phyloP scores from a whole-genome alignment of 2,797 vertebrate genomes.

The Champsocephalus esox region DNA sequence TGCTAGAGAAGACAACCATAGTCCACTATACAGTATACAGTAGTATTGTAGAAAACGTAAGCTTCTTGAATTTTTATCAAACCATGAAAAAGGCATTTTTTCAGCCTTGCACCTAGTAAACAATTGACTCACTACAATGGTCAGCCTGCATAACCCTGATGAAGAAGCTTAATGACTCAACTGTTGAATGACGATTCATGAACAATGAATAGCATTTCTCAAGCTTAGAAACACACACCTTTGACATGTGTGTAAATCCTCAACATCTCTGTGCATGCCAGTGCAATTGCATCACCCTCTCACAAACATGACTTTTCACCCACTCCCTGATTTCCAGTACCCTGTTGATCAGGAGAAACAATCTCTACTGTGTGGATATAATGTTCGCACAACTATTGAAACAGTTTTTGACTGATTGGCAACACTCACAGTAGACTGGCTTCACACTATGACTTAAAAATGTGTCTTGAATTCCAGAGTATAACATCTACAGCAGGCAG shows the following conservation, averaged over 20 bases:
- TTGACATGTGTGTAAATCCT: neutral
- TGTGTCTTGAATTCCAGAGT: constrained; percentile 4
- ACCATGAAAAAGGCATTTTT: neutral
- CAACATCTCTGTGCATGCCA: constrained; percentile 17
- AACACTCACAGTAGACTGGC: neutral
- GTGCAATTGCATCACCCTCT: constrained; percentile 11
- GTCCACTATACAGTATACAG: neutral
- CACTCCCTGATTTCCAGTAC: neutral
- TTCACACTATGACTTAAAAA: neutral
- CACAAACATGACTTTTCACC: neutral
- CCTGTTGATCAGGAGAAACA: neutral
- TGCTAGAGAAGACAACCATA: neutral
- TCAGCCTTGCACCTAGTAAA: neutral
- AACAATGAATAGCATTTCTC: constrained; percentile 11
- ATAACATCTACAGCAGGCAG: neutral
- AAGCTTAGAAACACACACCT: neutral
- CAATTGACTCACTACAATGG: neutral
- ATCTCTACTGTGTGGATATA: neutral
- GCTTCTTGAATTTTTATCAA: neutral
- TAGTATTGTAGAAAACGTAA: neutral
- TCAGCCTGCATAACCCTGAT: neutral
- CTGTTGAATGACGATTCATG: neutral
- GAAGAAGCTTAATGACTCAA: neutral
- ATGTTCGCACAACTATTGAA: constrained; percentile 5
- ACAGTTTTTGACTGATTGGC: constrained; percentile 1